These are phyloP conservation scores for Acrocyrtus sp. DNA, from an alignment of 2,888 invertebrate genomes.

Conservation along the genomic window DNA sequence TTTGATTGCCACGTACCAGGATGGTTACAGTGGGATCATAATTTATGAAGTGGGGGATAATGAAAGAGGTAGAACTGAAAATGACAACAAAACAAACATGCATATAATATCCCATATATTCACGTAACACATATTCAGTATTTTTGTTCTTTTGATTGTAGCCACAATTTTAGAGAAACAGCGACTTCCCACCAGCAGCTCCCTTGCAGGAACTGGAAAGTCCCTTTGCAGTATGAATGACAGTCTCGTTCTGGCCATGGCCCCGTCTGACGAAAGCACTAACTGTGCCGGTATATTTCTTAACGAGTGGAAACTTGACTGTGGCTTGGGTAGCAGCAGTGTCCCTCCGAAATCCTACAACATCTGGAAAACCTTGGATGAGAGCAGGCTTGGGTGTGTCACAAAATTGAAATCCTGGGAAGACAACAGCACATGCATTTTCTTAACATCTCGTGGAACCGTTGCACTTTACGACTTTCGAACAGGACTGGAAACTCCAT, in stretches of 20 bases:
- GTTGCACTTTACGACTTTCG: conserved; percentile 53
- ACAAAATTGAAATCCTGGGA: conserved; percentile 57
- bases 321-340: neutral
- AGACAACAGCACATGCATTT: conserved; percentile 50
- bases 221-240: conserved; percentile 21
- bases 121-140: neutral
- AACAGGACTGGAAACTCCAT: conserved; percentile 7
- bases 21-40: conserved; percentile 44
- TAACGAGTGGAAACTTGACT: conserved; percentile 17
- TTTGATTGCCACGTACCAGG: conserved; percentile 51
- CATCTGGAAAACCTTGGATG: conserved; percentile 1
- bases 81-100: neutral
- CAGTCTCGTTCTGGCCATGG: conserved; percentile 5
- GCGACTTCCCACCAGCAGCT: neutral
- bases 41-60: conserved; percentile 61
- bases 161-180: conserved; percentile 29
- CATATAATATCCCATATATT: neutral
- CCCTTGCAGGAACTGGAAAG: neutral
- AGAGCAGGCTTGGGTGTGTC: conserved; percentile 14
- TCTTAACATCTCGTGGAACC: conserved; percentile 48
- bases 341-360: neutral
- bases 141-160: neutral
- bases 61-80: conserved; percentile 47
- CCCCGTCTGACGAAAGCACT: neutral
- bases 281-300: neutral